Percentiles rank a stretch among this genome's conserved stretches.
Conservation (phyloP, 64 coral and sea anemone genomes). For the Exaiptasia diaphana region DNA sequence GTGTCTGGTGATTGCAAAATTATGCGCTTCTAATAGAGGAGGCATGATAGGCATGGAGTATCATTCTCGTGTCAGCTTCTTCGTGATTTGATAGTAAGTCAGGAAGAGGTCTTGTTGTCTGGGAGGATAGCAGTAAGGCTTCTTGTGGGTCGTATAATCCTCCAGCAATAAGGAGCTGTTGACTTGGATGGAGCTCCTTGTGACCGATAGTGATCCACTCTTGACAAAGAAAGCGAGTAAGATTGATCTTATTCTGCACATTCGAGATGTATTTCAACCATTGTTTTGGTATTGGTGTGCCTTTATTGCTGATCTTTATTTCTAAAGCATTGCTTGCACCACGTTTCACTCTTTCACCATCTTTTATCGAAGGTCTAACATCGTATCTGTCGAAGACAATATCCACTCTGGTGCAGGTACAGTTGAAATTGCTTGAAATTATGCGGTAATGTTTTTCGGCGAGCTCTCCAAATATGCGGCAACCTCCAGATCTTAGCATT, state of each 20-base stretch:
- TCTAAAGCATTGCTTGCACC: constrained; percentile 24
- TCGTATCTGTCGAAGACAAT: constrained; percentile 58
- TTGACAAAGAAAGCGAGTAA: not conserved
- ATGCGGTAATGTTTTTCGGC: constrained; percentile 13
- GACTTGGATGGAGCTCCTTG: not conserved
- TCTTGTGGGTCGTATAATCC: not conserved
- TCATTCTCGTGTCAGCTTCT: no score
- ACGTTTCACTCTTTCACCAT: not conserved
- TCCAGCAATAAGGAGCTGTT: not conserved
- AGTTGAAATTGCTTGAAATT: not conserved
- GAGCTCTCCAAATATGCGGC: constrained; percentile 30
- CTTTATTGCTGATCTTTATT: constrained; percentile 9
- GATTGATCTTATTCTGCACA: constrained; percentile 23
- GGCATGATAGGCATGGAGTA: constrained; percentile 6
- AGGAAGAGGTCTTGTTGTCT: not conserved
- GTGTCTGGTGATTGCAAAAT: constrained; percentile 30
- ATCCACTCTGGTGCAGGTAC: not conserved
- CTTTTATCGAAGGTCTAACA: constrained; percentile 24
- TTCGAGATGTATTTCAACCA: constrained; percentile 48
- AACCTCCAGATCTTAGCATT: not conserved
- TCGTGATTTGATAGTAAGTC: constrained; percentile 2
- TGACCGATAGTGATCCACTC: not conserved
- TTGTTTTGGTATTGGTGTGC: constrained; percentile 65
- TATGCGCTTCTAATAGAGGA: constrained; percentile 2
- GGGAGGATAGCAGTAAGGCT: not conserved